A percentile compares a stretch with the other conserved stretches of the same genome.
Evolutionary conservation across 1,140 invertebrate species (phyloP).

Genomic region (Sipha flava): DNA sequence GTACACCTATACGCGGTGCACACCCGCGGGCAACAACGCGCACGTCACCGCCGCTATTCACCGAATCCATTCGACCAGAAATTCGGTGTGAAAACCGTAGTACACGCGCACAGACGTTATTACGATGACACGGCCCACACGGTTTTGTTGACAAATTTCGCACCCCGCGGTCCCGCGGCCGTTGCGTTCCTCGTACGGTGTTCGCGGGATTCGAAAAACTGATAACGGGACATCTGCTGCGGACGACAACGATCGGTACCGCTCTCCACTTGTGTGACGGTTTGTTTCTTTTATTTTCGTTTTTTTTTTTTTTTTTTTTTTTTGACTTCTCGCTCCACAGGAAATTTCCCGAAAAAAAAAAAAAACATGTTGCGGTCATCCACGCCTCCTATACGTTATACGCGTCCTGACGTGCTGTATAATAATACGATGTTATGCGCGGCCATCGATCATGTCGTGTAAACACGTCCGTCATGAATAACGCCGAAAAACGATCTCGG

Average conservation of each 20-base stretch:
- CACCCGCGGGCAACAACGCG: not conserved
- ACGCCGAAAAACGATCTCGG: no score
- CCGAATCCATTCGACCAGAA: slow-evolving; percentile 22
- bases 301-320: not conserved
- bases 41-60: not conserved
- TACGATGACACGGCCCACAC: not conserved
- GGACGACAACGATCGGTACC: not conserved
- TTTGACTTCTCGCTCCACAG: not conserved
- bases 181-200: not conserved
- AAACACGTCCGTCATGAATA: not conserved
- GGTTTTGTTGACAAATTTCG: slow-evolving; percentile 33
- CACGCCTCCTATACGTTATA: no score
- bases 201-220: slow-evolving; percentile 10
- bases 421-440: no score
- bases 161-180: not conserved
- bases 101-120: not conserved
- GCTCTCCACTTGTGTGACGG: not conserved
- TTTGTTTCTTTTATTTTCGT: not conserved
- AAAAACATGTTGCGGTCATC: not conserved
- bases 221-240: slow-evolving; percentile 24
- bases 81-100: slow-evolving; percentile 12
- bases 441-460: slow-evolving; percentile 8
- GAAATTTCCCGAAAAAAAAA: not conserved
- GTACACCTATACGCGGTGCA: not conserved
- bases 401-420: no score